phyloP scores from a whole-genome alignment of 2,797 vertebrate species.

The Emydoidea blandingii region DNA sequence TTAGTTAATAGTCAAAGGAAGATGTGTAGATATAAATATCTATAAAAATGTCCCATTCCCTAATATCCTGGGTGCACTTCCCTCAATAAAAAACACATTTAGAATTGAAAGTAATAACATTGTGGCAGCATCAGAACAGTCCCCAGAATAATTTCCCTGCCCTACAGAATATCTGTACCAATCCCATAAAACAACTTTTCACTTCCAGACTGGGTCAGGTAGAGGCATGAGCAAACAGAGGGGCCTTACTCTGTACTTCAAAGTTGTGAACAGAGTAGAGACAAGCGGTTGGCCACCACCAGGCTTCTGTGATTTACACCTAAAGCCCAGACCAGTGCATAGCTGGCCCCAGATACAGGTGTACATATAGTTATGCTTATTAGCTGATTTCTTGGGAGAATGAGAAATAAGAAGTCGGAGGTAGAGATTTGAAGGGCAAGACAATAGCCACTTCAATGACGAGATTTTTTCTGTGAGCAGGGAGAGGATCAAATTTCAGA shows the following conservation, averaged over 20 bases:
- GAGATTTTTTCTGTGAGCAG: conserved; percentile 21
- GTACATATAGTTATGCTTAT: not conserved
- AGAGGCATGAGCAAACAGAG: conserved; percentile 5
- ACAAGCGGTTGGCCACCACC: not conserved
- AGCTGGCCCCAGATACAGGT: not conserved
- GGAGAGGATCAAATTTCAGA: conserved; percentile 11
- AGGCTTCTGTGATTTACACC: conserved; percentile 11
- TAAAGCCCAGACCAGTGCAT: not conserved
- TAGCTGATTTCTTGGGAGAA: not conserved
- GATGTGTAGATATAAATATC: not conserved
- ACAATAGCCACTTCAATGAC: not conserved
- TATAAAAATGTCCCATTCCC: not conserved
- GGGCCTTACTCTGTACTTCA: not conserved
- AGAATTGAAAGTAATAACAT: not conserved
- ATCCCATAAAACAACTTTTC: not conserved
- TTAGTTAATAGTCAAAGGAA: not conserved
- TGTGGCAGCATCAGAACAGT: not conserved
- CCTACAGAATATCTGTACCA: not conserved
- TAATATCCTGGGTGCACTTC: conserved; percentile 4
- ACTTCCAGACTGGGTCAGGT: not conserved
- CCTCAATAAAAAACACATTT: conserved; percentile 11
- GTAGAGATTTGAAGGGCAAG: conserved; percentile 19
- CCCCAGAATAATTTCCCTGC: not conserved
- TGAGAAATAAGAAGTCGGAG: not conserved
- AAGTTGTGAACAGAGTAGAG: not conserved